phyloP scores from a whole-genome alignment of 1,140 invertebrate species.

The Drosophila paulistorum region DNA sequence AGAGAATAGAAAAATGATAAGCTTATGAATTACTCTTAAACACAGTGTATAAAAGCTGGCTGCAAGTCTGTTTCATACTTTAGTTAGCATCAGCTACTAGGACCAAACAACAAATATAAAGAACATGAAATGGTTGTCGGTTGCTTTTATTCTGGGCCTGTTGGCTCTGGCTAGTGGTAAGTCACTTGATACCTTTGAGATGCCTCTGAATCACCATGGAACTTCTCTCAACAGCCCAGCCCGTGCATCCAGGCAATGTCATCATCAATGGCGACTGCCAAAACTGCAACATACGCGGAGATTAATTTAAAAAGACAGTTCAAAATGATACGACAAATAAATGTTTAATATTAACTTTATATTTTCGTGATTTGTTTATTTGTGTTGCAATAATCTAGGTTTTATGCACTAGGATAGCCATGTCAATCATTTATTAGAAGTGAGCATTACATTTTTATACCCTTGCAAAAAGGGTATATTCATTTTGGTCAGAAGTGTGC shows the following conservation, averaged over 20 bases:
- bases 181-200: not conserved
- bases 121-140: slow-evolving; percentile 8
- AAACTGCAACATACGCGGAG: slow-evolving; percentile 56
- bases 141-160: not conserved
- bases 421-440: no score
- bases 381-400: not conserved
- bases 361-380: not conserved
- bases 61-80: not conserved
- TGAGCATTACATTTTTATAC: no score
- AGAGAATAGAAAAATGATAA: not conserved
- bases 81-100: slow-evolving; percentile 6
- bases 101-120: not conserved
- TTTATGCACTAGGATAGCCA: no score
- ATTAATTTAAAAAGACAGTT: slow-evolving; percentile 1
- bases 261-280: slow-evolving; percentile 67
- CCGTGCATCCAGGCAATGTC: slow-evolving; percentile 57
- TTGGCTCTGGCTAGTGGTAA: slow-evolving; percentile 12
- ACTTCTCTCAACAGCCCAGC: slow-evolving; percentile 37
- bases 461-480: no score
- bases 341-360: not conserved
- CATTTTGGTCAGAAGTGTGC: no score
- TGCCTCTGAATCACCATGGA: not conserved
- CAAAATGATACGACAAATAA: slow-evolving; percentile 33
- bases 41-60: not conserved
- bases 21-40: not conserved